A percentile compares a stretch with the other conserved stretches of the same genome.
Evolutionary conservation across 2,113 vertebrate species (phyloP).

Genomic region (Clarias magur): DNA sequence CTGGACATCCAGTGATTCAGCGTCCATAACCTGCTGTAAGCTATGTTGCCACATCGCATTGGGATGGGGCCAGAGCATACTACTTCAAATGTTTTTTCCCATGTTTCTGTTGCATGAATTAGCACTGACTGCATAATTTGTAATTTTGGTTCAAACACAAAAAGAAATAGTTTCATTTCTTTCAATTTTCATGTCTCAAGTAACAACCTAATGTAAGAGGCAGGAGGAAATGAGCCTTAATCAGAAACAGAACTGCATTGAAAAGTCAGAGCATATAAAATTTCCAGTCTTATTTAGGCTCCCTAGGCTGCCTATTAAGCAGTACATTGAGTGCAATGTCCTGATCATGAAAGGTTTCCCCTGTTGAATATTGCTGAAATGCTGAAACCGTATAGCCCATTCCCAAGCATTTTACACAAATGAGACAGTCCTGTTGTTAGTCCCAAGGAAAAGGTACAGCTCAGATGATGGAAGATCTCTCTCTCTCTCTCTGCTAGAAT

Average conservation of each 20-base stretch:
- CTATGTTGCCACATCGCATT: too few relatives aligned
- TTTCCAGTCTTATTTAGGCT: not conserved
- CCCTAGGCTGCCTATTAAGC: not conserved
- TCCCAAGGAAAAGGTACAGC: not conserved
- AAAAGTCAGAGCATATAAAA: not conserved
- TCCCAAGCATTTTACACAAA: not conserved
- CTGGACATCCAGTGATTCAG: too few relatives aligned
- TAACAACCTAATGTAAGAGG: not conserved
- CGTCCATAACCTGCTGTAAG: too few relatives aligned
- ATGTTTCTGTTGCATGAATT: not conserved
- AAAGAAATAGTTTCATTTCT: conserved; percentile 28
- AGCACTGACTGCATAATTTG: too few relatives aligned
- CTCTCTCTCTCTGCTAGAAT: not conserved
- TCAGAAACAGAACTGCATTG: not conserved
- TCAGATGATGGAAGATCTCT: not conserved
- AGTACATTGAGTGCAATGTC: not conserved
- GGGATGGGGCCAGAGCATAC: too few relatives aligned
- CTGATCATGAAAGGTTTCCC: not conserved
- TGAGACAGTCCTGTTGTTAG: not conserved
- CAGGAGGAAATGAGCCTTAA: conserved; percentile 15
- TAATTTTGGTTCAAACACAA: not conserved
- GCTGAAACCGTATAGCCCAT: not conserved
- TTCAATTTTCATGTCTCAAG: conserved; percentile 19
- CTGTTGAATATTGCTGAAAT: not conserved
- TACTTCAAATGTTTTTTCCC: too few relatives aligned